phyloP scores from a whole-genome alignment of 2,797 vertebrate genomes.

The Miichthys miiuy region DNA sequence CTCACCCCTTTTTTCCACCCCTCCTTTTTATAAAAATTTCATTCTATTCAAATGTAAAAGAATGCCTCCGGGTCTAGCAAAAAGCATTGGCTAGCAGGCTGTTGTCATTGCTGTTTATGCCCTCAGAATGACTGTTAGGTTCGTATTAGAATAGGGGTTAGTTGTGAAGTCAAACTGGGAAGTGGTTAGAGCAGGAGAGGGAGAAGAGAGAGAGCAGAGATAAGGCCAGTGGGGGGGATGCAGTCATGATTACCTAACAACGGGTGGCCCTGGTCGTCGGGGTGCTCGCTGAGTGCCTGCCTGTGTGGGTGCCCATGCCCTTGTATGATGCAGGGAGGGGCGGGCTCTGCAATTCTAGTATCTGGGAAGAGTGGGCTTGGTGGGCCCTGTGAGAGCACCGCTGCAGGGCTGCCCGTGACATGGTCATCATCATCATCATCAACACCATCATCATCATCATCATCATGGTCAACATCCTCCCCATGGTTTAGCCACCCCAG shows the following conservation, averaged over 20 bases:
- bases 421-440: constrained; percentile 81
- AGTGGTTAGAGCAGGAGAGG: constrained; percentile 85
- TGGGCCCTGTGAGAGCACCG: constrained; percentile 79
- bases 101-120: constrained; percentile 66
- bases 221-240: constrained; percentile 85
- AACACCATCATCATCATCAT: constrained; percentile 71
- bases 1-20: constrained; percentile 72
- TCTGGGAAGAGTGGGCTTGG: constrained; percentile 85
- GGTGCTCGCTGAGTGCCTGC: constrained; percentile 86
- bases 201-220: constrained; percentile 82
- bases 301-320: constrained; percentile 85
- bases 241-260: constrained; percentile 91
- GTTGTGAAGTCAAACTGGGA: constrained; percentile 85
- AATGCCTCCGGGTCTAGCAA: constrained; percentile 62
- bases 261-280: constrained; percentile 85
- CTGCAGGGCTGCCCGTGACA: constrained; percentile 82
- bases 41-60: constrained; percentile 61
- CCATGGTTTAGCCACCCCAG: constrained; percentile 69
- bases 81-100: constrained; percentile 75
- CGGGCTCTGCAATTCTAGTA: constrained; percentile 85
- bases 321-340: constrained; percentile 83
- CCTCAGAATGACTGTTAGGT: constrained; percentile 81
- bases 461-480: constrained; percentile 75
- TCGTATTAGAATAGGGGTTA: constrained; percentile 83
- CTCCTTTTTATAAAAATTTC: constrained; percentile 41